Percentiles rank a stretch among this genome's conserved stretches.
These are phyloP conservation scores for Ferdinandea cuprea DNA, from an alignment of 2,888 invertebrate species.

Conservation along the genomic window DNA sequence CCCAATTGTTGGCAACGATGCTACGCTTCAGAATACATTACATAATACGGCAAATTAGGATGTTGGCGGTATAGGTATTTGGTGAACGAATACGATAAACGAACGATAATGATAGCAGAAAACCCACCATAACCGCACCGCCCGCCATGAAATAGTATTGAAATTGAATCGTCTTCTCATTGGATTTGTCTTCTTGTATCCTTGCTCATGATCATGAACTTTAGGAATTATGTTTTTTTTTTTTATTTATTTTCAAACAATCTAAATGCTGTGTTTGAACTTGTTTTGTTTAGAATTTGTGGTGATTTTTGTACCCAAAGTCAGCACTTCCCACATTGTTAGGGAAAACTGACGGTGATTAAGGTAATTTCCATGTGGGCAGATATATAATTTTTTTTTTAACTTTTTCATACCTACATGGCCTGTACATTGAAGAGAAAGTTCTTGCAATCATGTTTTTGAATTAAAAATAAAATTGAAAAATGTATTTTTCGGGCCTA, in stretches of 20 bases:
- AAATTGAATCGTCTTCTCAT: conserved; percentile 29
- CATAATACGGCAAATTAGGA: conserved; percentile 35
- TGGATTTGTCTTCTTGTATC: too few species aligned
- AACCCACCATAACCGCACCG: neutral
- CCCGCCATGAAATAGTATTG: conserved; percentile 2
- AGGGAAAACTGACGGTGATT: conserved; percentile 31
- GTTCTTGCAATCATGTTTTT: too few species aligned
- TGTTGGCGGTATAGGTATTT: conserved; percentile 3
- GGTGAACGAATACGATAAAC: neutral
- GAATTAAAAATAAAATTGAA: too few species aligned
- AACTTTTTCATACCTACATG: too few species aligned
- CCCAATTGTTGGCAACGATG: conserved; percentile 46
- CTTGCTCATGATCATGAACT: neutral
- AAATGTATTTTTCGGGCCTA: too few species aligned
- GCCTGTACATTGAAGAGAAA: too few species aligned
- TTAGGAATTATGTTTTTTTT: too few species aligned
- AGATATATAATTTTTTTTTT: conserved; percentile 22
- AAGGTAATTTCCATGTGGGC: conserved; percentile 33
- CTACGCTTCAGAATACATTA: conserved; percentile 48
- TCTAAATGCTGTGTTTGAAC: conserved; percentile 4
- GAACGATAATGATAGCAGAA: neutral
- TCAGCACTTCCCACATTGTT: neutral
- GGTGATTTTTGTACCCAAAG: neutral
- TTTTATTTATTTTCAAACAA: conserved; percentile 14
- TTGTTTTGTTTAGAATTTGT: conserved; percentile 1